Evolutionary conservation across 2,888 invertebrate genomes (phyloP), one percentile per base, ranked within the genome.

Genomic region (Xanthia togata): DNA sequence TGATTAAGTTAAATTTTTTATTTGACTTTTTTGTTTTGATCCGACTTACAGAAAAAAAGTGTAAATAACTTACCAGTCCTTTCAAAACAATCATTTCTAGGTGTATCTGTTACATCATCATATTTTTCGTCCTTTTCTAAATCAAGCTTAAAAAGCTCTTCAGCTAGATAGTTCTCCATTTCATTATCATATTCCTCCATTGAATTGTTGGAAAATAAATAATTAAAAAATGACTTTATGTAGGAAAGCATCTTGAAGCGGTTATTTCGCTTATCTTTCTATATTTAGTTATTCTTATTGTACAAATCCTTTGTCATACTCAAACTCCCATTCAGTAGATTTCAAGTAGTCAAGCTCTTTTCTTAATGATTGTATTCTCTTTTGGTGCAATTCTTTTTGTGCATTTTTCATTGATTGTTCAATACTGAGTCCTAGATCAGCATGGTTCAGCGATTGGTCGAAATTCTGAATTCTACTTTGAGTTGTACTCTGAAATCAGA

Each of bases 271-370:
- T 41, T 63, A 12, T 23, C 47, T 57, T 83, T 50, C 3, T 86
- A 67, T 59, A 47, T 70, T 50, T 44, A n/a, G 47, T 55, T 67
- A 35, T 57, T 75, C 38, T 90, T 94, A 96, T 90, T 97, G 97
- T 38, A 97, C 97, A 91, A 97, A 97, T 77, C 97, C 97, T 93
- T 97, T 98, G 83, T 98, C 98, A 87, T 97, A 97, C 60, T 98
- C 97, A 95, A 98, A 98, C 93, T 98, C 97, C 98, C 98, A 98
- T 90, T 98, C 98, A 0, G 98, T 98, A 73, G 97, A 97, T 91
- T 98, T 98, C n/a, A 98, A 94, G 91, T 97, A 98, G 86, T 98
- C 98, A 75, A 98, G 94, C 93, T 98, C 98, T 92, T 98, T 98
- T 78, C 98, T 96, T 59, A 98, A 93, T 57, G 96, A 95, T 92